A percentile compares a stretch with the other conserved stretches of the same genome.
These are phyloP conservation scores for Manis javanica DNA, from an alignment of 2,797 vertebrate species.

Conservation along the genomic window DNA sequence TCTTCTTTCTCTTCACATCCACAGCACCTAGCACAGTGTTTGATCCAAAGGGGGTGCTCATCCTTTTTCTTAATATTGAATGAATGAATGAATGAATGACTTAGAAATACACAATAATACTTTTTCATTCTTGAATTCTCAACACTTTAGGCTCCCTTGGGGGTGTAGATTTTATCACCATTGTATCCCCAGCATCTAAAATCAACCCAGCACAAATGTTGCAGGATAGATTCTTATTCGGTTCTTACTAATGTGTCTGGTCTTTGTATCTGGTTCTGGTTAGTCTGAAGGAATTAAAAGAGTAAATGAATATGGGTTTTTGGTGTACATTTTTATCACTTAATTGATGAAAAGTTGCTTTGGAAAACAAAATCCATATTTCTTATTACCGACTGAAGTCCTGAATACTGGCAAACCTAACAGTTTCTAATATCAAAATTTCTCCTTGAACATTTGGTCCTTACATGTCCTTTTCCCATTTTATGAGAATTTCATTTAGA, in stretches of 20 bases:
- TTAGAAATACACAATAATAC: background rate
- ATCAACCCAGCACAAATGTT: background rate
- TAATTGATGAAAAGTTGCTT: conserved; percentile 54
- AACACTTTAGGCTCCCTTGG: background rate
- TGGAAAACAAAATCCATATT: conserved; percentile 50
- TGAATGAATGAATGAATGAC: background rate
- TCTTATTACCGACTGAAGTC: conserved; percentile 36
- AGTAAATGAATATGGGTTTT: conserved; percentile 40
- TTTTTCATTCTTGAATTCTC: background rate
- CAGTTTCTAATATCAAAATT: background rate
- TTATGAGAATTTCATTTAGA: too few species aligned
- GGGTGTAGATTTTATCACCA: background rate
- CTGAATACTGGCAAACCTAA: conserved; percentile 47
- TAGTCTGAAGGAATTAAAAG: conserved; percentile 55
- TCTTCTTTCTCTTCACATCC: background rate
- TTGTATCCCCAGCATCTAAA: background rate
- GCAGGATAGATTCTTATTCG: conserved; percentile 2
- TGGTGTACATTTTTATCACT: conserved; percentile 5
- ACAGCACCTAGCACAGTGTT: background rate
- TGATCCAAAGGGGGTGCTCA: background rate
- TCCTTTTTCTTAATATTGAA: background rate
- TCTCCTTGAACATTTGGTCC: conserved; percentile 31
- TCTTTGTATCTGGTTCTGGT: conserved; percentile 36
- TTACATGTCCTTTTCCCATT: too few species aligned
- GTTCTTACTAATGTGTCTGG: background rate